Percentiles rank a stretch among this genome's conserved stretches.
Conservation (phyloP, 2,797 vertebrate species). For the Lithobates pipiens region DNA sequence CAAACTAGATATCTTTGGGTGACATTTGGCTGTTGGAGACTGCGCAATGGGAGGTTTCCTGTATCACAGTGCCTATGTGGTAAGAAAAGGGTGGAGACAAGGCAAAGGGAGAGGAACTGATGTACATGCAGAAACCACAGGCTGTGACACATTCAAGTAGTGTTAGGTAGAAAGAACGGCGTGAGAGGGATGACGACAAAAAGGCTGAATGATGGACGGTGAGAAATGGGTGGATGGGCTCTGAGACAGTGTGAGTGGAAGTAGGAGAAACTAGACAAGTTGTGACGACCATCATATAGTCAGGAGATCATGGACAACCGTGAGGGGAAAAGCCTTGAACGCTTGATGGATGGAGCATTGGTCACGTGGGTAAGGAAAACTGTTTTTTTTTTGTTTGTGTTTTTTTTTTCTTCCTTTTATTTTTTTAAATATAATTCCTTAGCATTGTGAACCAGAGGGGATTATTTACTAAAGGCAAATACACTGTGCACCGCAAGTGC, state of each 20-base stretch:
- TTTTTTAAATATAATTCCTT: too few species aligned
- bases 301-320: slow-evolving; percentile 34
- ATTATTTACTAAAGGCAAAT: too few species aligned
- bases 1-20: background rate
- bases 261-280: background rate
- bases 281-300: background rate
- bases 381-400: too few species aligned
- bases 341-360: slow-evolving; percentile 55
- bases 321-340: slow-evolving; percentile 14
- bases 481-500: too few species aligned
- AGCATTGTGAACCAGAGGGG: too few species aligned
- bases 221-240: background rate
- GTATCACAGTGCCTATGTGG: slow-evolving; percentile 34
- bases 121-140: slow-evolving; percentile 56
- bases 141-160: background rate
- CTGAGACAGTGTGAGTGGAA: background rate
- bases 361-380: slow-evolving; percentile 51
- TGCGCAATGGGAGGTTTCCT: slow-evolving; percentile 47
- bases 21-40: background rate
- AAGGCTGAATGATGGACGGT: background rate
- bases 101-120: slow-evolving; percentile 50
- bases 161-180: background rate
- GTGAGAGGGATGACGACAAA: background rate
- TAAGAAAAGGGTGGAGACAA: slow-evolving; percentile 34
- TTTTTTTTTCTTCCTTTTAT: too few species aligned